These are phyloP conservation scores for Andrena chrysosceles DNA, from an alignment of 2,888 invertebrate species.

Conservation along the genomic window DNA sequence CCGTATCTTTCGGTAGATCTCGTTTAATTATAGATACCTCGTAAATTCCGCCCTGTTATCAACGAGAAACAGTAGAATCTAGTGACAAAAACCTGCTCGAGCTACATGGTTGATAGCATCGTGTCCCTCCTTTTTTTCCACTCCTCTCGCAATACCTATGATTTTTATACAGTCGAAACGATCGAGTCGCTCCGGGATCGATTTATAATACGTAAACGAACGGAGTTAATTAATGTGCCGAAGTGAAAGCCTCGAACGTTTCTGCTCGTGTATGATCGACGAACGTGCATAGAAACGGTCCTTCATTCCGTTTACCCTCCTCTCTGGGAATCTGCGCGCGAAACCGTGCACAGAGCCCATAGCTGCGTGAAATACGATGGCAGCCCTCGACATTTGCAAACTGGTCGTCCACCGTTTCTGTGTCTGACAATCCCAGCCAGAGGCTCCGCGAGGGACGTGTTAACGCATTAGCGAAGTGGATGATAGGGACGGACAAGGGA, in stretches of 20 bases:
- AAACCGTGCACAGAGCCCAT: background rate
- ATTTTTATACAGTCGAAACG: background rate
- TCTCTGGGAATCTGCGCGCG: constrained; percentile 29
- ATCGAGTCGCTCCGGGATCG: constrained; percentile 16
- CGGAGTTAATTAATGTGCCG: constrained; percentile 33
- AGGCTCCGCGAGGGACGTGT: constrained; percentile 22
- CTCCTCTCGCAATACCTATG: background rate
- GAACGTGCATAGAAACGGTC: constrained; percentile 54
- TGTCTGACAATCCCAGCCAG: constrained; percentile 21
- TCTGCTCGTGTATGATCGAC: constrained; percentile 27
- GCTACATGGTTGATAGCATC: background rate
- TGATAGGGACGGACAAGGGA: background rate
- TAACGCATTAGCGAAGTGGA: constrained; percentile 27
- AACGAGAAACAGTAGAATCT: background rate
- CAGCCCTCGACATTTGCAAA: constrained; percentile 54
- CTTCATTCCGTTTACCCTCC: constrained; percentile 50
- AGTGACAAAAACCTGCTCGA: constrained; percentile 14
- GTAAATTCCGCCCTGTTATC: constrained; percentile 13
- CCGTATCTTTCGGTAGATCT: background rate
- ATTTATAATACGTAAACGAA: constrained; percentile 8
- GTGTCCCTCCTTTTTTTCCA: background rate
- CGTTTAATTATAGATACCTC: background rate
- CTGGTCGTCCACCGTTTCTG: constrained; percentile 51
- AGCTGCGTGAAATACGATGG: constrained; percentile 47
- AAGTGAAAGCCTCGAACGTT: constrained; percentile 45